Percentiles rank a stretch among this genome's conserved stretches.
Evolutionary conservation across 2,113 vertebrate species (phyloP).

Genomic region (Theristicus caerulescens): DNA sequence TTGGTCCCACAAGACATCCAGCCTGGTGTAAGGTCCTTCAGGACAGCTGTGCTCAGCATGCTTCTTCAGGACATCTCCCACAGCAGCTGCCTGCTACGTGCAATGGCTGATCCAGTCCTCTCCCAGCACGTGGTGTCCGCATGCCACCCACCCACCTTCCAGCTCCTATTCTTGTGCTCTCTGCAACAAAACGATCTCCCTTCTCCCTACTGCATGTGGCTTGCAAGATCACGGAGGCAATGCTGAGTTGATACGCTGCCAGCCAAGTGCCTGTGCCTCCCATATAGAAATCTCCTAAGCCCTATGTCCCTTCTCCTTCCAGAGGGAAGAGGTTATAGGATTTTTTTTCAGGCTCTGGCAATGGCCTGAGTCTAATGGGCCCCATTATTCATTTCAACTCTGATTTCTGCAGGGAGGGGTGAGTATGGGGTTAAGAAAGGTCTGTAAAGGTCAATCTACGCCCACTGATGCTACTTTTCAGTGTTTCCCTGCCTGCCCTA

Average conservation of each 20-base stretch:
- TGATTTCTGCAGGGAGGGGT: neutral
- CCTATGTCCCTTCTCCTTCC: neutral
- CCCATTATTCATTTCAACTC: neutral
- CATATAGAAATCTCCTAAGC: neutral
- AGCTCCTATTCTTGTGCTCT: neutral
- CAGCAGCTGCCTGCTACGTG: neutral
- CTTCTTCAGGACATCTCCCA: neutral
- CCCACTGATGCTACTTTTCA: neutral
- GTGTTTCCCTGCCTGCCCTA: neutral
- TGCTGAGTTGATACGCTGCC: neutral
- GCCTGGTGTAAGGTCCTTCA: neutral
- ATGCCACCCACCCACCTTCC: neutral
- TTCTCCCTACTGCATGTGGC: neutral
- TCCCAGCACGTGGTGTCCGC: accelerated
- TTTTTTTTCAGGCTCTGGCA: neutral
- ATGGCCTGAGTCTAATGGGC: neutral
- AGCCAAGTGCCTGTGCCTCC: neutral
- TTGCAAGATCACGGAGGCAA: neutral
- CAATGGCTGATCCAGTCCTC: neutral
- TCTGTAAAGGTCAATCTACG: neutral
- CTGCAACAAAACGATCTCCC: neutral
- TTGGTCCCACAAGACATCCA: neutral
- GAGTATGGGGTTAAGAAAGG: neutral
- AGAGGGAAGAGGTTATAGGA: neutral
- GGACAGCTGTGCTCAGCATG: neutral